phyloP scores from a whole-genome alignment of 1,140 invertebrate genomes.

The Pemphigus obesinymphae region DNA sequence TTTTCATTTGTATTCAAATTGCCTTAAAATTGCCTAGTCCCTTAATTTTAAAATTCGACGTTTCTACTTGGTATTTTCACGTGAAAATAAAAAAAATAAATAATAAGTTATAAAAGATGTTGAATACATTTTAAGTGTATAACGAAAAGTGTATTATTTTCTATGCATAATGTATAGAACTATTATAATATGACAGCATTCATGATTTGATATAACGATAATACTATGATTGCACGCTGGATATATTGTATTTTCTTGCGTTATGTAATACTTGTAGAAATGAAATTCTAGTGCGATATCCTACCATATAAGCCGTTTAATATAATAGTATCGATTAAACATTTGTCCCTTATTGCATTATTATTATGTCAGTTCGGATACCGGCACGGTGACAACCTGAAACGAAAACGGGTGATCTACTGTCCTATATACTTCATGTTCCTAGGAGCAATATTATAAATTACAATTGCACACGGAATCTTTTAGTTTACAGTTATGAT shows the following conservation, averaged over 20 bases:
- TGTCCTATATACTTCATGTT: slow-evolving; percentile 32
- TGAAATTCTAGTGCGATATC: slow-evolving; percentile 8
- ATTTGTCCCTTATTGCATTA: slow-evolving; percentile 38
- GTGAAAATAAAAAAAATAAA: too few species aligned
- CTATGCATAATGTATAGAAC: too few species aligned
- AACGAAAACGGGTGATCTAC: slow-evolving; percentile 24
- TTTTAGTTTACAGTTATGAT: not conserved
- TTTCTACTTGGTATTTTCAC: too few species aligned
- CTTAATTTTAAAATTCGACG: too few species aligned
- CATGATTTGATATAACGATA: too few species aligned
- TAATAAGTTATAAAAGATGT: too few species aligned
- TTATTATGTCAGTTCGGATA: slow-evolving; percentile 27
- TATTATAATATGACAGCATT: too few species aligned
- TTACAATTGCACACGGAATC: slow-evolving; percentile 11
- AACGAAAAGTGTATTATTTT: too few species aligned
- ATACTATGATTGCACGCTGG: too few species aligned
- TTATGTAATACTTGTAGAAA: not conserved
- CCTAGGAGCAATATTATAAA: slow-evolving; percentile 17
- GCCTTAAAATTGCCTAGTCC: too few species aligned
- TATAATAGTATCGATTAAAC: slow-evolving; percentile 41
- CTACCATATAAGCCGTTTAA: slow-evolving; percentile 33
- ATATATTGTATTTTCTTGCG: not conserved
- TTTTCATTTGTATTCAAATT: too few species aligned
- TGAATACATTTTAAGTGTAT: too few species aligned
- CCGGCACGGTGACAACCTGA: slow-evolving; percentile 26